phyloP scores from a whole-genome alignment of 92 coral and sea anemone genomes.

The Heteractis magnifica region DNA sequence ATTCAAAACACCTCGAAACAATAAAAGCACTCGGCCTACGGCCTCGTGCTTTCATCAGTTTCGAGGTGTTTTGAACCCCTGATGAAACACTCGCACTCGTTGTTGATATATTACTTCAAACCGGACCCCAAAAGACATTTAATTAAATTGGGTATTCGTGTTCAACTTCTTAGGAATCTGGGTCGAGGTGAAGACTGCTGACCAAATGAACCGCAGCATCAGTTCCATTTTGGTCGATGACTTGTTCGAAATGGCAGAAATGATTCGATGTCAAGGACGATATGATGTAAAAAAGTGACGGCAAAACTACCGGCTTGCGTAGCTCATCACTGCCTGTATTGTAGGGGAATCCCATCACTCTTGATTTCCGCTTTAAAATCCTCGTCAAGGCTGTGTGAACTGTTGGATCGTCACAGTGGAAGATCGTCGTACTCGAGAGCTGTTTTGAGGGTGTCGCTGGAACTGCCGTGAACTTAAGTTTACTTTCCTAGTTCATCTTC shows the following conservation, averaged over 20 bases:
- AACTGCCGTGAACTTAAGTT: background rate
- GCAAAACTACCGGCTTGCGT: constrained; percentile 22
- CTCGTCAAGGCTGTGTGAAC: background rate
- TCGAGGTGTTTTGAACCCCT: no score
- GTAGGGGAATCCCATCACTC: constrained; percentile 3
- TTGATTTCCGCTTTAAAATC: constrained; percentile 24
- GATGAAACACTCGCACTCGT: no score
- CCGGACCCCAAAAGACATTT: background rate
- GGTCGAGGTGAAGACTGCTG: constrained; percentile 7
- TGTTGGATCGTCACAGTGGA: background rate
- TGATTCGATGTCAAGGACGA: constrained; percentile 18
- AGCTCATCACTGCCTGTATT: constrained; percentile 4
- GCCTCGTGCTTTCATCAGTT: no score
- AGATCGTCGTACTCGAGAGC: background rate
- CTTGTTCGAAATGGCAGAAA: constrained; percentile 29
- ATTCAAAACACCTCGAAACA: no score
- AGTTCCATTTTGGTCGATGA: constrained; percentile 46
- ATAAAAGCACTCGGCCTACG: no score
- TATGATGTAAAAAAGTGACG: constrained; percentile 29
- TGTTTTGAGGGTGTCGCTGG: background rate
- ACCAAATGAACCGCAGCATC: constrained; percentile 2
- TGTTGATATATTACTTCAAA: background rate
- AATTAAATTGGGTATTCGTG: background rate
- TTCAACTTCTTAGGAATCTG: background rate
- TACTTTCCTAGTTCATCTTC: background rate